Conservation (phyloP, 2,888 invertebrate genomes). For the Thera britannica region DNA sequence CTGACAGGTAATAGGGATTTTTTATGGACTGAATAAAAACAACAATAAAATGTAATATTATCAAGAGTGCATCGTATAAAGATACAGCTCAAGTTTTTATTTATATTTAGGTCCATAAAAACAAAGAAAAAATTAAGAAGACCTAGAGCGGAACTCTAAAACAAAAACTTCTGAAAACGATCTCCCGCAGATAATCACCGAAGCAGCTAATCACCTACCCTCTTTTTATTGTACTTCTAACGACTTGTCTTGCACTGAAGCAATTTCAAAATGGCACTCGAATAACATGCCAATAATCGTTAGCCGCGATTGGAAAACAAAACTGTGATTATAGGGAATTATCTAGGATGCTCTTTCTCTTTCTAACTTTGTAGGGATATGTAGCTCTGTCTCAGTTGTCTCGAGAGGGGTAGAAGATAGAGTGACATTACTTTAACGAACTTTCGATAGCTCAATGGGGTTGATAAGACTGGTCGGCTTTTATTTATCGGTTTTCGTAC, state of each 20-base stretch:
- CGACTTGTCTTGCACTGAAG: conserved; percentile 81
- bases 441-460: conserved; percentile 70
- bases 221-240: conserved; percentile 80
- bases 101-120: no score
- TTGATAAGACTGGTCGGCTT: conserved; percentile 32
- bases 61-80: no score
- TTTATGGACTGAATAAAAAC: no score
- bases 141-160: background rate
- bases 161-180: conserved; percentile 28
- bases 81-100: no score
- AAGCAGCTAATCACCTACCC: conserved; percentile 62
- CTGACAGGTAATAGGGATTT: no score
- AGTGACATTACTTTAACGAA: conserved; percentile 83
- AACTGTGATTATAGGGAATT: conserved; percentile 87
- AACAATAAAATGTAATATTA: no score
- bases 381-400: conserved; percentile 63
- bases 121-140: no score
- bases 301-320: conserved; percentile 88
- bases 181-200: conserved; percentile 49
- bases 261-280: conserved; percentile 82
- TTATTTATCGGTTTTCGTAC: conserved; percentile 31
- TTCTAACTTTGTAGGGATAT: conserved; percentile 49
- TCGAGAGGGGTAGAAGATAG: conserved; percentile 73
- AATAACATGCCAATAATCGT: conserved; percentile 88
- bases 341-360: conserved; percentile 64